Evolutionary conservation across 2,888 invertebrate species (phyloP), one percentile per base, ranked within the genome.

Genomic region (Cabera pusaria): DNA sequence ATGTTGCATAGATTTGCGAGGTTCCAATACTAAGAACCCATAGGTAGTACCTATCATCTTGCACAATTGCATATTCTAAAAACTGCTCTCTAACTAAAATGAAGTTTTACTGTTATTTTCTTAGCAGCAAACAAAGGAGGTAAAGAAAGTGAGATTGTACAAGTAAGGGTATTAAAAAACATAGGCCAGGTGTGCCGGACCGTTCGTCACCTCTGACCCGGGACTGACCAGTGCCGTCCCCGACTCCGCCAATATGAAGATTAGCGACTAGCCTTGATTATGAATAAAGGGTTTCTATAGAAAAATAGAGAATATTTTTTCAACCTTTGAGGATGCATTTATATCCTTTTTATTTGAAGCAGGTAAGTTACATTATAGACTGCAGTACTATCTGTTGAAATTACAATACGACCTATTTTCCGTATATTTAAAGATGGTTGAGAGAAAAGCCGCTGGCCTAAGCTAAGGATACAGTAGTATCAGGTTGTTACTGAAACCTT

Each of bases 131-230:
- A 42, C 22, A 42, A 42, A 22, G 7, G 7, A n/a, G 10, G 17
- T n/a, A 11, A 31, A 25, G 17, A 41, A 29, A 25, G 6, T 40
- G 8, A 45, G 31, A 49, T 44, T 22, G 20, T 37, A 41, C 38
- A 49, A 48, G 45, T 49, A 52, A 50, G 52, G 56, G 14, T 14
- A 54, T 45, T 42, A 49, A 52, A 59, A 59, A 59, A 42, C 49
- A 55, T 53, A 59, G 51, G 59, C 76, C 81, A 76, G 83, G 71
- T 69, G 56, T 52, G 63, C 52, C 43, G 23, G 83, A 73, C 85
- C 86, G 87, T 87, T 87, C 66, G 73, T 84, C 80, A 87, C 87
- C 87, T 85, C 64, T 87, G 87, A 87, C 87, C 87, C 85, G 64
- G 56, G 83, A 68, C 65, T 76, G 82, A 82, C 85, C 79, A 77